These are phyloP conservation scores for Hippolais icterina DNA, from an alignment of 2,113 vertebrate species.

Conservation along the genomic window DNA sequence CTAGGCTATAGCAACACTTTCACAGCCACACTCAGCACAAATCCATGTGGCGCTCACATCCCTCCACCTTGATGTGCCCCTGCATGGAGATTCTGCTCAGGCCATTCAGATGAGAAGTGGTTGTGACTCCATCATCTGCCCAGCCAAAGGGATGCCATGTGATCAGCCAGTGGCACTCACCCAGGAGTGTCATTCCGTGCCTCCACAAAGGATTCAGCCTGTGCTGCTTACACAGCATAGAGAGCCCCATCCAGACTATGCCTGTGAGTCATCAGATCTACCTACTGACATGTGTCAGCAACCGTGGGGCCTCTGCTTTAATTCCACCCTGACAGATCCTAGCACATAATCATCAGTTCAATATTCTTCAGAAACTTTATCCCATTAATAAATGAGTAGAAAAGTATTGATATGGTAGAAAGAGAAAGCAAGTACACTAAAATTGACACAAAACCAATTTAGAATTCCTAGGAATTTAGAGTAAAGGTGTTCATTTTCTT, in stretches of 20 bases:
- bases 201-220: accelerated
- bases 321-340: accelerated
- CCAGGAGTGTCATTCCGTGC: background rate
- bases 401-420: background rate
- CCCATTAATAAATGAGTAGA: accelerated
- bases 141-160: background rate
- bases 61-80: background rate
- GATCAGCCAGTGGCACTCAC: background rate
- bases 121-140: background rate
- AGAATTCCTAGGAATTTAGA: background rate
- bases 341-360: background rate
- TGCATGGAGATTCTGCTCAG: background rate
- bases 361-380: background rate
- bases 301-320: background rate
- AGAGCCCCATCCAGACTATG: background rate
- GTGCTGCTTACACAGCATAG: background rate
- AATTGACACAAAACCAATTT: background rate
- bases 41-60: accelerated
- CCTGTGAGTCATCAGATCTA: background rate
- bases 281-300: background rate
- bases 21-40: background rate
- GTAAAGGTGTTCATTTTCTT: background rate
- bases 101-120: background rate
- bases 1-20: background rate
- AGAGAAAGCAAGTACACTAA: background rate